Percentiles rank a stretch among this genome's conserved stretches.
Evolutionary conservation across 2,113 vertebrate species (phyloP).

Genomic region (Phalacrocorax brasilianus): DNA sequence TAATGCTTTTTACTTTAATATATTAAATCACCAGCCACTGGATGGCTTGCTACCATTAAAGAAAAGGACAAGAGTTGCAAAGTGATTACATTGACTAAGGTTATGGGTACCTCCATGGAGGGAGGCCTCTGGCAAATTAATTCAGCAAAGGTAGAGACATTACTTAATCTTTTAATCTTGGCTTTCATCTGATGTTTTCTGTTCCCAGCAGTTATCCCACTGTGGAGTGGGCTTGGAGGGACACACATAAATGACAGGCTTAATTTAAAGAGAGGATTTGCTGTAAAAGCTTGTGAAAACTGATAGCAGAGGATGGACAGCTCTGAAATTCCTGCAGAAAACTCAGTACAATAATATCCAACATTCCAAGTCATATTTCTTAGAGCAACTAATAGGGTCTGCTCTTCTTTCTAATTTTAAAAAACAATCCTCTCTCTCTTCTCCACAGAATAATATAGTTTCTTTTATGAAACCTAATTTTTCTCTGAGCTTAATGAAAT

Average conservation of each 20-base stretch:
- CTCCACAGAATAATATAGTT: background rate
- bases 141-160: slow-evolving; percentile 28
- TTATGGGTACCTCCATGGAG: slow-evolving; percentile 42
- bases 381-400: background rate
- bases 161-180: slow-evolving; percentile 17
- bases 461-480: background rate
- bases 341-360: background rate
- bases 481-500: background rate
- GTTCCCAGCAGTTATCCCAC: background rate
- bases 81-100: slow-evolving; percentile 41
- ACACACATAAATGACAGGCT: slow-evolving; percentile 13
- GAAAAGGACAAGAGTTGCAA: slow-evolving; percentile 56
- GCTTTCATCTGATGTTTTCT: slow-evolving; percentile 23
- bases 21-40: slow-evolving; percentile 76
- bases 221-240: background rate
- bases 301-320: background rate
- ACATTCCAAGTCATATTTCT: background rate
- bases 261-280: slow-evolving; percentile 36
- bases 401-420: background rate
- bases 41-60: slow-evolving; percentile 73
- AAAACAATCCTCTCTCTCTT: background rate
- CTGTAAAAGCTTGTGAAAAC: slow-evolving; percentile 38
- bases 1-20: slow-evolving; percentile 67
- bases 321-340: slow-evolving; percentile 30
- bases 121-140: slow-evolving; percentile 44